These are phyloP conservation scores for Petaurus breviceps DNA, from an alignment of 2,113 vertebrate genomes.

Conservation along the genomic window DNA sequence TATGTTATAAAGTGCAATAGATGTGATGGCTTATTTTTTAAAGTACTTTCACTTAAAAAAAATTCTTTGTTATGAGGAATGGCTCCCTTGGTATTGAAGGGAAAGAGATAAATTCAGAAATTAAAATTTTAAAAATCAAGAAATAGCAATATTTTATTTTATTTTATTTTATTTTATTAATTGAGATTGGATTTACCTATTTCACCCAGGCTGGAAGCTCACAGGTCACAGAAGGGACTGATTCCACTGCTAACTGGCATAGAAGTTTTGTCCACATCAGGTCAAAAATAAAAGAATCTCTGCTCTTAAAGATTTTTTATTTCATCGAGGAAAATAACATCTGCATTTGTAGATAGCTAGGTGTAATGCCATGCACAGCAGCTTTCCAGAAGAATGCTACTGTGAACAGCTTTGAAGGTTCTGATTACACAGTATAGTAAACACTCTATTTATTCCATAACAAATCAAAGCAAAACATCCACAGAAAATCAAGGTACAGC, in stretches of 20 bases:
- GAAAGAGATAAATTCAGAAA: background rate
- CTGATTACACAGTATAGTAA: too few relatives aligned
- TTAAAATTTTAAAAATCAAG: background rate
- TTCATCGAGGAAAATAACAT: background rate
- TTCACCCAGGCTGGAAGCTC: background rate
- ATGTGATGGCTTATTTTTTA: background rate
- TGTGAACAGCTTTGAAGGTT: too few relatives aligned
- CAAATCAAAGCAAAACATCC: too few relatives aligned
- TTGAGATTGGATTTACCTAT: background rate
- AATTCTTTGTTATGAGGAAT: background rate
- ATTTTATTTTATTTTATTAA: too few relatives aligned
- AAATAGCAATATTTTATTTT: background rate
- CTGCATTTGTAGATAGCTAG: background rate
- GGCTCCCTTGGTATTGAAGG: background rate
- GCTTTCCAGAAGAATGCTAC: too few relatives aligned
- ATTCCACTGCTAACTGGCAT: background rate
- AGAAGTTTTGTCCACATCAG: background rate
- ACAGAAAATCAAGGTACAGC: too few relatives aligned
- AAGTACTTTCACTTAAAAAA: background rate
- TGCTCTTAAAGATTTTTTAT: background rate
- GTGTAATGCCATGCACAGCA: too few relatives aligned
- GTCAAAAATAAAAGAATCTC: background rate
- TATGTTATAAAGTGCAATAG: background rate
- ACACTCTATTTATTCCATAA: too few relatives aligned
- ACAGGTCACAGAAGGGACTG: background rate